These are phyloP conservation scores for Bibio marci DNA, from an alignment of 2,888 invertebrate species.

Conservation along the genomic window DNA sequence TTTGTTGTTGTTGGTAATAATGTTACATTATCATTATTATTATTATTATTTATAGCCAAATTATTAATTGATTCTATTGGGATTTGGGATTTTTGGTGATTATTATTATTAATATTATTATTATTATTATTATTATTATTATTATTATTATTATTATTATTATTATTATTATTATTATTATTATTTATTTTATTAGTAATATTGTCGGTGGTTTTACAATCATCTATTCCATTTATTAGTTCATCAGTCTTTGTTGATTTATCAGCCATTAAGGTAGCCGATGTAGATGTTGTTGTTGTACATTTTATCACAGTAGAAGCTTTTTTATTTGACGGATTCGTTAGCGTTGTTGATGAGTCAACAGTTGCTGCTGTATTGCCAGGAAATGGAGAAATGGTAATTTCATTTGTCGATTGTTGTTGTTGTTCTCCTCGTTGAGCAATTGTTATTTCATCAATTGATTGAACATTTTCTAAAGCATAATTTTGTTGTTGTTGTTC, in stretches of 20 bases:
- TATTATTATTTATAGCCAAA: background rate
- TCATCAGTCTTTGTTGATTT: slow-evolving; percentile 53
- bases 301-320: slow-evolving; percentile 31
- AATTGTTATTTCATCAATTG: slow-evolving; percentile 19
- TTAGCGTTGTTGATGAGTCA: slow-evolving; percentile 22
- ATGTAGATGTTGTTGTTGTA: slow-evolving; percentile 22
- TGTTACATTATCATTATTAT: slow-evolving; percentile 6
- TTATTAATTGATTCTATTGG: background rate
- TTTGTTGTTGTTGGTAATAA: slow-evolving; percentile 30
- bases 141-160: too few species aligned
- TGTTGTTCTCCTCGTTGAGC: too few species aligned
- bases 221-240: slow-evolving; percentile 22
- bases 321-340: slow-evolving; percentile 13
- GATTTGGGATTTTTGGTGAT: too few species aligned
- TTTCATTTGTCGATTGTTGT: too few species aligned
- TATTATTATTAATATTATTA: too few species aligned
- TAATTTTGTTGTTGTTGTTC: too few species aligned
- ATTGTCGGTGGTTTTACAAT: slow-evolving; percentile 15
- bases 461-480: too few species aligned
- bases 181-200: too few species aligned
- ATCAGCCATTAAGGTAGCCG: slow-evolving; percentile 35
- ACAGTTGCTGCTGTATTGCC: too few species aligned
- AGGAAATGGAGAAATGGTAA: too few species aligned
- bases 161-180: too few species aligned
- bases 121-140: too few species aligned